These are phyloP conservation scores for Physeter macrocephalus DNA, from an alignment of 2,113 vertebrate genomes.

Conservation along the genomic window DNA sequence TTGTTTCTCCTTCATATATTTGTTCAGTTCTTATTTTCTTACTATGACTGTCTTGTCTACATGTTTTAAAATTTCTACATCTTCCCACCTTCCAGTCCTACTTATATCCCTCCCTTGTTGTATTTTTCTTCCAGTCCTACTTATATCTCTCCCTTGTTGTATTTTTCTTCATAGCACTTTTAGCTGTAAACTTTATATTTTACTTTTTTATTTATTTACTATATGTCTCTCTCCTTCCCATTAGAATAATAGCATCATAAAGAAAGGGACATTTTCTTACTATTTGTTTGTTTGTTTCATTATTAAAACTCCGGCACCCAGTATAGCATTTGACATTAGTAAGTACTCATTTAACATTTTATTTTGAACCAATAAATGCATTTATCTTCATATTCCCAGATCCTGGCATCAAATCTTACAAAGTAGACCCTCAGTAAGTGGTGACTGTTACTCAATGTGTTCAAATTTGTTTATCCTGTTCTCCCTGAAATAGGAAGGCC, in stretches of 20 bases:
- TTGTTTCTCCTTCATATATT: neutral
- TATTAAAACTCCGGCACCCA: neutral
- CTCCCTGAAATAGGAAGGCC: neutral
- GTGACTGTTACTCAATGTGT: neutral
- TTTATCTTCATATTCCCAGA: neutral
- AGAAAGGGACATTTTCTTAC: neutral
- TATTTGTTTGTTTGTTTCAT: neutral
- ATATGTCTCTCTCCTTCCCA: neutral
- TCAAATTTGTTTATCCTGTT: neutral
- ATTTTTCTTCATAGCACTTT: neutral
- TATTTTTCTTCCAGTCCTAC: neutral
- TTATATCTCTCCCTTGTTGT: neutral
- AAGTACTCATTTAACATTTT: neutral
- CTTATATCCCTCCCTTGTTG: neutral
- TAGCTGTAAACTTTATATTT: neutral
- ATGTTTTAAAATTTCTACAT: neutral
- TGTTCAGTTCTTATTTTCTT: neutral
- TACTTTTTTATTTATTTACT: neutral
- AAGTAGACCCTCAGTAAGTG: neutral
- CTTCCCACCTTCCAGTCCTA: accelerated
- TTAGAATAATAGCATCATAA: neutral
- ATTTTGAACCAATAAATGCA: neutral
- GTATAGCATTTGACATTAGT: neutral
- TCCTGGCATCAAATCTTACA: neutral
- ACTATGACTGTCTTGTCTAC: neutral